A percentile compares a stretch with the other conserved stretches of the same genome.
Evolutionary conservation across 2,888 invertebrate genomes (phyloP).

Genomic region (Campoplex capitator): DNA sequence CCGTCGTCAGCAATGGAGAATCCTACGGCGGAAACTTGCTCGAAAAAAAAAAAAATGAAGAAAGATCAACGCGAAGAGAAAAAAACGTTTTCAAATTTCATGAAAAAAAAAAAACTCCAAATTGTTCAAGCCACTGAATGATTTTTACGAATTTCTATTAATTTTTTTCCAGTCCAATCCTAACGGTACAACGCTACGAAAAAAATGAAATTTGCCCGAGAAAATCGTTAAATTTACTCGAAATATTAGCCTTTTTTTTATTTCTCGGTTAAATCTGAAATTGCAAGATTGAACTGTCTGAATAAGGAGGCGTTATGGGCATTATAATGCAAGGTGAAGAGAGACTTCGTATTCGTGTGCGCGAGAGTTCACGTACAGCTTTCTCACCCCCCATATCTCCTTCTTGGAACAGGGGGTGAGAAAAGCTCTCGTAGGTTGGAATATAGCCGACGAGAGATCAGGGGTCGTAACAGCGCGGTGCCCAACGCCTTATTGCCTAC

Average conservation of each 20-base stretch:
- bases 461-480: conserved; percentile 83
- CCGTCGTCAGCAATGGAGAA: conserved; percentile 54
- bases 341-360: neutral
- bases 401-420: conserved; percentile 43
- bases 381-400: neutral
- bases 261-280: neutral
- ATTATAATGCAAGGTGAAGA: conserved; percentile 34
- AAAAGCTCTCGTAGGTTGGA: conserved; percentile 61
- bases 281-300: conserved; percentile 4
- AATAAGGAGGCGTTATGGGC: conserved; percentile 39
- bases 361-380: neutral
- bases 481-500: conserved; percentile 81
- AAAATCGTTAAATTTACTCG: neutral
- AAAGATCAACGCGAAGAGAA: neutral
- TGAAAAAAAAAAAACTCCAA: neutral
- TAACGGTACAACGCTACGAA: neutral
- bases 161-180: neutral
- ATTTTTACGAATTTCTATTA: neutral
- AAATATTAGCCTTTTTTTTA: neutral
- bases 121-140: neutral
- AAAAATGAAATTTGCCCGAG: neutral
- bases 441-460: conserved; percentile 77
- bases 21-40: neutral
- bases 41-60: neutral
- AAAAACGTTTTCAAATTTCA: neutral